phyloP scores from a whole-genome alignment of 2,888 invertebrate species.

The Trichacis sp. region DNA sequence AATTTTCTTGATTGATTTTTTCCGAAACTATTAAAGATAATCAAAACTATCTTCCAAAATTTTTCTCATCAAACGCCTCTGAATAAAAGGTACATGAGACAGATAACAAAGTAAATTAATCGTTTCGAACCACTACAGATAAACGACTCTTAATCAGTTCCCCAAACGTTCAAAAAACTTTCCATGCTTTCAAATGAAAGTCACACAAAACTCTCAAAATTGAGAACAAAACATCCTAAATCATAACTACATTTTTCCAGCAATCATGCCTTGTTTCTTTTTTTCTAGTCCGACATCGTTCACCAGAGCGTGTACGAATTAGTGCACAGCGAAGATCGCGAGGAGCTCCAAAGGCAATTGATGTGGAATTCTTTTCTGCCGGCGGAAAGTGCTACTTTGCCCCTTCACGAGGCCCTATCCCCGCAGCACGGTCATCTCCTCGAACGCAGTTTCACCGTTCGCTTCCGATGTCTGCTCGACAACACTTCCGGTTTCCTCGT shows the following conservation, averaged over 20 bases:
- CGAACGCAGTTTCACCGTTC: constrained; percentile 97
- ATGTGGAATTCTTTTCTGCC: constrained; percentile 95
- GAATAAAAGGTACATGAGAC: too few species aligned
- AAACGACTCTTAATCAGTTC: too few species aligned
- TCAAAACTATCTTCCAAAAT: too few species aligned
- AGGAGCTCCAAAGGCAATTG: constrained; percentile 94
- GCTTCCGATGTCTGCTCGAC: constrained; percentile 98
- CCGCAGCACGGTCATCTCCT: constrained; percentile 90
- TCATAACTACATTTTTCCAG: constrained; percentile 5
- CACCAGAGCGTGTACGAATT: constrained; percentile 99
- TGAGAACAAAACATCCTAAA: too few species aligned
- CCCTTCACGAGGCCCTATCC: constrained; percentile 88
- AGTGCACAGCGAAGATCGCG: constrained; percentile 98
- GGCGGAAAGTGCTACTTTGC: constrained; percentile 80
- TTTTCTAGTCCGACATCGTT: constrained; percentile 96
- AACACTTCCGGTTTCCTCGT: constrained; percentile 99
- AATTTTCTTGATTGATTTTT: too few species aligned
- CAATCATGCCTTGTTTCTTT: not conserved
- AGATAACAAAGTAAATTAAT: too few species aligned
- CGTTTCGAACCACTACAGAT: too few species aligned
- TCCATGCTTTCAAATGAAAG: too few species aligned
- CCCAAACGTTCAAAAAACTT: too few species aligned
- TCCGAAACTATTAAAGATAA: too few species aligned
- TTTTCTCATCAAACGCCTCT: too few species aligned
- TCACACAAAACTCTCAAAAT: too few species aligned